Conservation (phyloP, 2,888 invertebrate genomes). For the Maniola hyperantus region DNA sequence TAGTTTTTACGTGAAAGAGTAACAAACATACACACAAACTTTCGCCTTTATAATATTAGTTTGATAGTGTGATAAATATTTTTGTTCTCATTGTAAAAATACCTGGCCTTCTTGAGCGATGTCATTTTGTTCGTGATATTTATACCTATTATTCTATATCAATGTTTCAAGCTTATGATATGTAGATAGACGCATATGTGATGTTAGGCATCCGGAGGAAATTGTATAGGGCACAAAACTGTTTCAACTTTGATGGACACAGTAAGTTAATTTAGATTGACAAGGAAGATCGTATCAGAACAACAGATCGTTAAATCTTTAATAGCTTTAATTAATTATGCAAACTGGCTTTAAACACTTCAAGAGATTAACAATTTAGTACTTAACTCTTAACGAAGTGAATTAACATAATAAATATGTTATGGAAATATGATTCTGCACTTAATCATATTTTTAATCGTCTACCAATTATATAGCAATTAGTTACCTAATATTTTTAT, state of each 20-base stretch:
- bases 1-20: no score
- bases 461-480: neutral
- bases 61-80: no score
- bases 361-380: neutral
- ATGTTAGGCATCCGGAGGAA: neutral
- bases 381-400: neutral
- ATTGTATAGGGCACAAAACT: neutral
- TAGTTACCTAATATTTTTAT: neutral
- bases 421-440: neutral
- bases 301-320: neutral
- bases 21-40: no score
- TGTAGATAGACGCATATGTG: neutral
- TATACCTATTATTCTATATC: no score
- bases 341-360: neutral
- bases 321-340: neutral
- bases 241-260: neutral
- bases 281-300: neutral
- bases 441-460: slow-evolving; percentile 1
- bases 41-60: no score
- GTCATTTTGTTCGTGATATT: no score
- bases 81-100: no score
- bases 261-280: neutral
- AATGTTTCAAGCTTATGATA: no score
- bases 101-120: no score
- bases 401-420: slow-evolving; percentile 1